Evolutionary conservation across 2,113 vertebrate genomes (phyloP).

Genomic region (Callionymus lyra): DNA sequence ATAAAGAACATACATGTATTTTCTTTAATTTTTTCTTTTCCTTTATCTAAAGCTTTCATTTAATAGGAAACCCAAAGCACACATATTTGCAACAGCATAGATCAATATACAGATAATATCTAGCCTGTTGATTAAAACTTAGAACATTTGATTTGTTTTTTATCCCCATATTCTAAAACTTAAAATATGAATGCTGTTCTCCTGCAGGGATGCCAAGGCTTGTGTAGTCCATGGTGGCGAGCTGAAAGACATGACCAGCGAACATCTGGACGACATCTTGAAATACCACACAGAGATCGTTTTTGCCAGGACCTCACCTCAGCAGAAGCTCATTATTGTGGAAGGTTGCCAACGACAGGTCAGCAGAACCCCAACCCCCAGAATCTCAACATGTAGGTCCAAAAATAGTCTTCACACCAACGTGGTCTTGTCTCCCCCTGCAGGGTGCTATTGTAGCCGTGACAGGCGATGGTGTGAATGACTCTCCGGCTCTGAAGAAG

Average conservation of each 20-base stretch:
- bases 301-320: constrained; percentile 84
- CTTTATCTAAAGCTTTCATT: too few relatives aligned
- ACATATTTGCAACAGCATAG: too few relatives aligned
- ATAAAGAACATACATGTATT: too few relatives aligned
- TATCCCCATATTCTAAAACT: too few relatives aligned
- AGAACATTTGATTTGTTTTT: too few relatives aligned
- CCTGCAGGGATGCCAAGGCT: constrained; percentile 80
- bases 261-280: constrained; percentile 76
- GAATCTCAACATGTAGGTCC: background rate
- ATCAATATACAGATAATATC: too few relatives aligned
- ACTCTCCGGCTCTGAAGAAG: constrained; percentile 88
- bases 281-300: constrained; percentile 84
- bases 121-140: too few relatives aligned
- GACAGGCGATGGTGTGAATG: constrained; percentile 83
- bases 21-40: too few relatives aligned
- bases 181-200: background rate
- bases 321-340: constrained; percentile 90
- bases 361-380: background rate
- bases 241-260: constrained; percentile 76
- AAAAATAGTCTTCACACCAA: background rate
- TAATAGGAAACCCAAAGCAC: too few relatives aligned
- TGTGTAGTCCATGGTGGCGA: constrained; percentile 84
- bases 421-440: background rate
- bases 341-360: constrained; percentile 92
- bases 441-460: constrained; percentile 84